Conservation (phyloP, 1,140 invertebrate species). For the Colletes latitarsis region DNA sequence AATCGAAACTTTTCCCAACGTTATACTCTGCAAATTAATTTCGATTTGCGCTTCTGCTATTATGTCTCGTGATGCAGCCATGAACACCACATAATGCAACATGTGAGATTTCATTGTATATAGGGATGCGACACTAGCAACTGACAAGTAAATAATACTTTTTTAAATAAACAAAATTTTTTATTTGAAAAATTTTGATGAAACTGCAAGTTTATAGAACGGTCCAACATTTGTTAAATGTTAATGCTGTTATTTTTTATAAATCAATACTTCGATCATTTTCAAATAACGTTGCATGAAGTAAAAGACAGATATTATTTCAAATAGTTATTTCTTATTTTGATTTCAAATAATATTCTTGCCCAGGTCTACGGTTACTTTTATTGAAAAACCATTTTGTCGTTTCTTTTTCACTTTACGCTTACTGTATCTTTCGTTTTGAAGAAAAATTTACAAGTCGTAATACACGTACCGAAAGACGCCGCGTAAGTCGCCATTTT, state of each 20-base stretch:
- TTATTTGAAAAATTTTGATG: too few species aligned
- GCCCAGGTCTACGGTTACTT: background rate
- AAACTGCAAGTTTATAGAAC: too few species aligned
- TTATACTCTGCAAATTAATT: conserved; percentile 64
- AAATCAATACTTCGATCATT: too few species aligned
- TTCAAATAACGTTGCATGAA: too few species aligned
- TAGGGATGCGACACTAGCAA: conserved; percentile 43
- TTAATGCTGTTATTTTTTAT: too few species aligned
- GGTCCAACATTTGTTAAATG: too few species aligned
- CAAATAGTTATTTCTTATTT: too few species aligned
- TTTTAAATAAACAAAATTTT: too few species aligned
- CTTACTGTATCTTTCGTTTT: background rate
- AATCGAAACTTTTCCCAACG: conserved; percentile 63
- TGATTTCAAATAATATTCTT: too few species aligned
- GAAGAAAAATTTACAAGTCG: background rate
- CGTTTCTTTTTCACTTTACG: too few species aligned
- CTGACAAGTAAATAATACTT: conserved; percentile 35
- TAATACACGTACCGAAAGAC: conserved; percentile 45
- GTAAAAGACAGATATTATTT: too few species aligned
- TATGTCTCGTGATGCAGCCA: conserved; percentile 66
- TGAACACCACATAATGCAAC: conserved; percentile 61
- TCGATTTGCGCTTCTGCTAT: conserved; percentile 64
- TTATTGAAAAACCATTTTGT: too few species aligned
- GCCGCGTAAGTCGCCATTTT: conserved; percentile 7
- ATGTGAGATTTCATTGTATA: conserved; percentile 64